phyloP scores from a whole-genome alignment of 2,888 invertebrate genomes.

The Drosophila atripex region DNA sequence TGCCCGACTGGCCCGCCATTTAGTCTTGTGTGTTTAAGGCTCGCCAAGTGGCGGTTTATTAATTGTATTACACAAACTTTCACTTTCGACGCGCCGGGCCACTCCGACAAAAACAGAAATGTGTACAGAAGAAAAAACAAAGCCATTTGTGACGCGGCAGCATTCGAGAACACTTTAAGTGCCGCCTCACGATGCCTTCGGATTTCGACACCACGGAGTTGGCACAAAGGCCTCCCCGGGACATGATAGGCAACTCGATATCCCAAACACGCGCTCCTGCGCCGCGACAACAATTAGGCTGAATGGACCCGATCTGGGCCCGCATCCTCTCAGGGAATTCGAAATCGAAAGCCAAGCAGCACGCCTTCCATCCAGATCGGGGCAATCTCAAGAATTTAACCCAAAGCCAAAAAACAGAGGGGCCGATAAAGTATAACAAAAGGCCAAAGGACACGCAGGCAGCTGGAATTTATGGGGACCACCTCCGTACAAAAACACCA shows the following conservation, averaged over 20 bases:
- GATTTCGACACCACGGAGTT: conserved; percentile 56
- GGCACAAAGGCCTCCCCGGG: conserved; percentile 34
- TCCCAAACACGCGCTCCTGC: conserved; percentile 55
- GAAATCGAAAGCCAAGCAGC: conserved; percentile 59
- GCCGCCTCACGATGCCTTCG: conserved; percentile 62
- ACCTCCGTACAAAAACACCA: conserved; percentile 53
- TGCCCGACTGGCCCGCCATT: conserved; percentile 51
- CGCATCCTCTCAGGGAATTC: conserved; percentile 70
- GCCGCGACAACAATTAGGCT: conserved; percentile 73
- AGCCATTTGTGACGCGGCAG: conserved; percentile 64
- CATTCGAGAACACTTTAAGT: conserved; percentile 53
- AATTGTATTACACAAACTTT: conserved; percentile 74
- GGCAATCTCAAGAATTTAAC: conserved; percentile 53
- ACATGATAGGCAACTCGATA: conserved; percentile 66
- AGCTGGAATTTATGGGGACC: conserved; percentile 74
- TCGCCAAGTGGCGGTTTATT: conserved; percentile 73
- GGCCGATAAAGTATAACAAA: conserved; percentile 71
- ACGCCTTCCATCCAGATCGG: conserved; percentile 45
- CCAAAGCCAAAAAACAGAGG: conserved; percentile 18
- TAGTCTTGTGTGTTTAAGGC: conserved; percentile 63
- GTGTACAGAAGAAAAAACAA: conserved; percentile 30
- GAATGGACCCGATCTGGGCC: conserved; percentile 17
- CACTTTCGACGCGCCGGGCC: conserved; percentile 59
- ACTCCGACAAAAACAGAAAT: conserved; percentile 32
- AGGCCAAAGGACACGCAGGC: conserved; percentile 77